A percentile compares a stretch with the other conserved stretches of the same genome.
These are phyloP conservation scores for Sthenelais limicola DNA, from an alignment of 2,888 invertebrate genomes.

Conservation along the genomic window DNA sequence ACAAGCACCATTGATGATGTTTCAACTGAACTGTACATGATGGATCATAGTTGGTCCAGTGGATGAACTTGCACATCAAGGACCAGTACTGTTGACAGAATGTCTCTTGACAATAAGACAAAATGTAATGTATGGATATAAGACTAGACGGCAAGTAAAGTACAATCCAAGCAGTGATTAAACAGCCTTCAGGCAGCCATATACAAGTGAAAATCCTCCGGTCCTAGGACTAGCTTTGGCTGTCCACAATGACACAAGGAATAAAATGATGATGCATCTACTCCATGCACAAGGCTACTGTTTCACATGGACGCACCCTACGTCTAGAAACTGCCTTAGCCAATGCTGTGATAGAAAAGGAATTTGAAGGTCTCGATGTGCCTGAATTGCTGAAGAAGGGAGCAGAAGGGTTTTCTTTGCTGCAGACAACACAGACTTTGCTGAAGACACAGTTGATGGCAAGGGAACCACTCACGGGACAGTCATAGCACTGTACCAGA, in stretches of 20 bases:
- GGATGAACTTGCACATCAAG: constrained; percentile 16
- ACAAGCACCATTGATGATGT: constrained; percentile 37
- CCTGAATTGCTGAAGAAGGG: constrained; percentile 47
- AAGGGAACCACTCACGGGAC: constrained; percentile 46
- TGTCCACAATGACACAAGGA: too few relatives aligned
- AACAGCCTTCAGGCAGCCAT: too few relatives aligned
- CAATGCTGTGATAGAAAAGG: constrained; percentile 45
- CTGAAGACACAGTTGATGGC: constrained; percentile 45
- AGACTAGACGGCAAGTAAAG: constrained; percentile 29
- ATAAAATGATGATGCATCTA: constrained; percentile 36
- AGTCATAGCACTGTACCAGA: constrained; percentile 44
- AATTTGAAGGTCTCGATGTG: constrained; percentile 44
- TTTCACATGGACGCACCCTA: constrained; percentile 29
- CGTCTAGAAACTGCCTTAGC: constrained; percentile 41
- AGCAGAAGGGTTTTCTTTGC: constrained; percentile 43
- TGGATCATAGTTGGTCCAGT: constrained; percentile 42
- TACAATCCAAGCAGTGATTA: constrained; percentile 40
- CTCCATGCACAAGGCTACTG: constrained; percentile 37
- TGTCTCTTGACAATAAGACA: constrained; percentile 12
- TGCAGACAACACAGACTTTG: constrained; percentile 45
- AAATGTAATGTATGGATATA: constrained; percentile 15
- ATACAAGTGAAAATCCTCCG: too few relatives aligned
- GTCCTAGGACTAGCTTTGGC: too few relatives aligned
- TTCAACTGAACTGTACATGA: constrained; percentile 43
- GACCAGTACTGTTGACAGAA: constrained; percentile 25